phyloP scores from a whole-genome alignment of 2,888 invertebrate genomes.

The Pristionchus entomophagus region DNA sequence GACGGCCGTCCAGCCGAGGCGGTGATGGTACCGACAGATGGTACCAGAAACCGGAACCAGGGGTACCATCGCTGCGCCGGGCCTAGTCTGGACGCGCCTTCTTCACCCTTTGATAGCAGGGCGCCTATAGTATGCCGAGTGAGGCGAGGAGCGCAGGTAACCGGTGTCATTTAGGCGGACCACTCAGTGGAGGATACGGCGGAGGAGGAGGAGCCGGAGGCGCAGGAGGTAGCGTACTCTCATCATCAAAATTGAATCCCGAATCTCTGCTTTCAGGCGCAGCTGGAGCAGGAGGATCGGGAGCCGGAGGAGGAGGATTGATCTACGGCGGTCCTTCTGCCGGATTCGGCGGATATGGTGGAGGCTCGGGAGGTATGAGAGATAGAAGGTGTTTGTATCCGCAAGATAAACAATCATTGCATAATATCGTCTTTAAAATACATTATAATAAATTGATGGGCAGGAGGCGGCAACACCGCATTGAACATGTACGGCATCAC shows the following conservation, averaged over 20 bases:
- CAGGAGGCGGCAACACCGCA: not conserved
- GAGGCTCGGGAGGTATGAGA: constrained; percentile 40
- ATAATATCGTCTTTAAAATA: not conserved
- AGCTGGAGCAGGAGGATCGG: not conserved
- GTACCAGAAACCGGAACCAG: not conserved
- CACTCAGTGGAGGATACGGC: constrained; percentile 34
- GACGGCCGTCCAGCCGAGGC: constrained; percentile 47
- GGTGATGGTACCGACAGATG: constrained; percentile 49
- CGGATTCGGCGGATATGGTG: constrained; percentile 47
- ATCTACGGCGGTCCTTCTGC: constrained; percentile 16
- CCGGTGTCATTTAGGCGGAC: constrained; percentile 48
- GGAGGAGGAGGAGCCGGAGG: constrained; percentile 50
- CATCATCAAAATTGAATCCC: not conserved
- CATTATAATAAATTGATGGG: not conserved
- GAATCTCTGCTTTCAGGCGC: not conserved
- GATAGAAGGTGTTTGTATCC: too few species aligned
- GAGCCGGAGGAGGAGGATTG: not conserved
- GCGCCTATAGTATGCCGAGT: constrained; percentile 32
- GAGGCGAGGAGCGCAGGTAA: constrained; percentile 50
- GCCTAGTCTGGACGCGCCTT: constrained; percentile 24
- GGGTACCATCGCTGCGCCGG: not conserved
- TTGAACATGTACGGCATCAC: constrained; percentile 47
- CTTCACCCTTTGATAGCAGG: not conserved
- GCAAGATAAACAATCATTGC: too few species aligned
- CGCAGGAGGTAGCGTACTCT: constrained; percentile 27